Evolutionary conservation across 1,140 invertebrate species (phyloP), one percentile per base, ranked within the genome.

Genomic region (Tyrophagus putrescentiae): DNA sequence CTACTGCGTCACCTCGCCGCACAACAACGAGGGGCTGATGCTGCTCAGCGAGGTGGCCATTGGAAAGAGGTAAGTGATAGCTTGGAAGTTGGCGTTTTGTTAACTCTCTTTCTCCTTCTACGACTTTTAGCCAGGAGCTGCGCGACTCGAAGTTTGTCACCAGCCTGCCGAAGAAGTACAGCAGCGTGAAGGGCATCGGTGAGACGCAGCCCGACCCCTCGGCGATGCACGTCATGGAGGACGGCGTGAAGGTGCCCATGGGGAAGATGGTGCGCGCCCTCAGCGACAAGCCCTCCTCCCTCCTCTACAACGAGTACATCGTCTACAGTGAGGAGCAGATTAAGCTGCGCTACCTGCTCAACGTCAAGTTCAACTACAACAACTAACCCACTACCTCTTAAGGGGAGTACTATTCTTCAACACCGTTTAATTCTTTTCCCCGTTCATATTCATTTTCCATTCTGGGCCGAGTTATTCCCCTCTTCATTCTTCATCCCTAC

Each of bases 41-140:
- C 65, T 98, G 64, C 76, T 98, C 0, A 96, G 91, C 72, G 93
- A 98, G 71, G 94, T 98, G 0, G 93, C 93, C 16, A 76, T 98
- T 3, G 94, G 91, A 16, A 82, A 92, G 65, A 90, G 86, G 87
- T 87, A 74, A 79, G 78, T 75, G 56, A 2, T 28, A n/a, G 39
- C 44, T 27, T 18, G 21, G 9, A 60, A 2, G 18, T 13, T 61
- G 11, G 11, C 31, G 39, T 42, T 36, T 36, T 3, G 9, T 27
- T 32, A 4, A 48, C 28, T 2, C 27, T 33, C 21, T 52, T 1
- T 61, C 29, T n/a, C 7, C 11, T 41, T 57, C 34, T 60, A 50
- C 54, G 34, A 13, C 11, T 57, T 31, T 50, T 44, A 67, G 66
- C 65, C 65, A 0, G 74, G 62, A 72, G 36, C 60, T 72, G 7